Conservation (phyloP, 2,113 vertebrate species). For the Synchiropus splendidus region DNA sequence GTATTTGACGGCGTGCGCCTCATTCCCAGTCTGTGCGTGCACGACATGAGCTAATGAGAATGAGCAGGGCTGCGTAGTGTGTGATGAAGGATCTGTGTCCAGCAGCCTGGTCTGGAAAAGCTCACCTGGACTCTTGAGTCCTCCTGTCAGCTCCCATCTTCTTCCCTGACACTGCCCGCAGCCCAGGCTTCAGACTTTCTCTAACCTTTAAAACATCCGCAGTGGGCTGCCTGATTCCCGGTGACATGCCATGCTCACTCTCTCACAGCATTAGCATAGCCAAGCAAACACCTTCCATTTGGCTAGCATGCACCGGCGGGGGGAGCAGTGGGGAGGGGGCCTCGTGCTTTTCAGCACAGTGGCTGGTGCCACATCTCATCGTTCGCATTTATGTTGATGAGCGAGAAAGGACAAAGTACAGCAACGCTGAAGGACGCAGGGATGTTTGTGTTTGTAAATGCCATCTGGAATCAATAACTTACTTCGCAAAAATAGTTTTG, state of each 20-base stretch:
- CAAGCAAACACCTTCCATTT: constrained; percentile 34
- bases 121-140: constrained; percentile 52
- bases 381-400: constrained; percentile 3
- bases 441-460: background rate
- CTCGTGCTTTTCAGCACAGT: constrained; percentile 7
- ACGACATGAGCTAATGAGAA: no score
- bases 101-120: constrained; percentile 38
- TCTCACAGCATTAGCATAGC: constrained; percentile 48
- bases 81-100: constrained; percentile 40
- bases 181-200: constrained; percentile 32
- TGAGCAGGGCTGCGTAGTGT: no score
- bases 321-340: background rate
- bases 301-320: constrained; percentile 10
- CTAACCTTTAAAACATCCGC: constrained; percentile 52
- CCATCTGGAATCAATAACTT: background rate
- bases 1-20: no score
- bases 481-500: no score
- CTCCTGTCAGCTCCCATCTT: constrained; percentile 56
- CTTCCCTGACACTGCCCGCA: constrained; percentile 26
- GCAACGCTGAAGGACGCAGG: background rate
- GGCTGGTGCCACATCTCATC: constrained; percentile 11
- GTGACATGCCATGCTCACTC: constrained; percentile 37
- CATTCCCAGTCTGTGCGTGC: no score
- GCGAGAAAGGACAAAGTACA: constrained; percentile 1
- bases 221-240: constrained; percentile 42